Percentiles rank a stretch among this genome's conserved stretches.
Evolutionary conservation across 92 coral and sea anemone species (phyloP).

Genomic region (Parazoanthus swiftii): DNA sequence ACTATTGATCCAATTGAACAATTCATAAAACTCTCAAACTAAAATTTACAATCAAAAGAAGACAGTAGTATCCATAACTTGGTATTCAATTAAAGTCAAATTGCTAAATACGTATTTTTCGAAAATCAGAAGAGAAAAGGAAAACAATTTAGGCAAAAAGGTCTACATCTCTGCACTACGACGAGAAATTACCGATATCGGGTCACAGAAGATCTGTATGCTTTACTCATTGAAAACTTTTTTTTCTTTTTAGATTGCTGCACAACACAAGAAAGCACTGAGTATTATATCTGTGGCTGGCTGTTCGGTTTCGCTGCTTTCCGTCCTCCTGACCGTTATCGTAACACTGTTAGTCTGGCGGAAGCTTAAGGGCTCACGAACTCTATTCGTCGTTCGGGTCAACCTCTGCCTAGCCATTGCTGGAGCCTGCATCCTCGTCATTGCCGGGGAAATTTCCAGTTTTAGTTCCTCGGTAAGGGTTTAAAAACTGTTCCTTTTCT

Average conservation of each 20-base stretch:
- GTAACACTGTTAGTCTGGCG: constrained; percentile 77
- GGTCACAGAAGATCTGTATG: no score
- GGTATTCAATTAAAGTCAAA: no score
- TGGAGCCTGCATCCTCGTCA: not conserved
- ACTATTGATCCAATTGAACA: no score
- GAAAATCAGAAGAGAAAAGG: no score
- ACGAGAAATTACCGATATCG: no score
- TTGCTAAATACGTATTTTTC: no score
- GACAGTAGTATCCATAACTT: no score
- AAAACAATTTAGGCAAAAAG: no score
- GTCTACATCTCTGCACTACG: no score
- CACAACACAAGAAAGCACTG: constrained; percentile 61
- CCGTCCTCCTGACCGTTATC: constrained; percentile 66
- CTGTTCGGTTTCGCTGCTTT: constrained; percentile 80
- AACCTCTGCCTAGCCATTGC: constrained; percentile 23
- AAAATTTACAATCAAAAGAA: no score
- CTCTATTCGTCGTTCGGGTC: constrained; percentile 11
- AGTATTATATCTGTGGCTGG: constrained; percentile 84
- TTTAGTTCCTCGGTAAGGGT: not conserved
- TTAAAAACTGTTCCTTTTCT: not conserved
- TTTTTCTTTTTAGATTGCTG: constrained; percentile 32
- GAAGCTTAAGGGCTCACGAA: constrained; percentile 11
- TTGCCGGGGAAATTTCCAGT: constrained; percentile 12
- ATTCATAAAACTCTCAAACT: no score
- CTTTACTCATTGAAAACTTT: no score